phyloP scores from a whole-genome alignment of 1,140 invertebrate genomes.

The Adoxophyes honmai region DNA sequence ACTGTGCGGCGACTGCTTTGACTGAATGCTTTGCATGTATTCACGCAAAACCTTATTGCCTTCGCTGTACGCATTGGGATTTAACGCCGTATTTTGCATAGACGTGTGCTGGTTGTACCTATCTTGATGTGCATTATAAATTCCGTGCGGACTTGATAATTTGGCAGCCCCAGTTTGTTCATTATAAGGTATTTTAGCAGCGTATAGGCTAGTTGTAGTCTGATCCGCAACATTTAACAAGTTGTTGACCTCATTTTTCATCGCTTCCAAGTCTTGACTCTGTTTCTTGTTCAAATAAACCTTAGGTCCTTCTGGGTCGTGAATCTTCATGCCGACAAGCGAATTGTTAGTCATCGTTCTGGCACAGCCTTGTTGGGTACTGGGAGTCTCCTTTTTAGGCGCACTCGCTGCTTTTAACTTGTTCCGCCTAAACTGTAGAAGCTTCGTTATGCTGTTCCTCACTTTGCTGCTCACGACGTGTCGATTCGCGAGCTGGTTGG shows the following conservation, averaged over 20 bases:
- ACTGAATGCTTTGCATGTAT: neutral
- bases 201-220: neutral
- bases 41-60: neutral
- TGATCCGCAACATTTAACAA: conserved; percentile 12
- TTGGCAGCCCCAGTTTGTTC: neutral
- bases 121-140: neutral
- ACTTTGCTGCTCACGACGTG: conserved; percentile 29
- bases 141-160: neutral
- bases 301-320: conserved; percentile 31
- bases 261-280: conserved; percentile 17
- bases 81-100: neutral
- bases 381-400: neutral
- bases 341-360: neutral
- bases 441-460: conserved; percentile 44
- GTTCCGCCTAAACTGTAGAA: conserved; percentile 43
- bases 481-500: neutral
- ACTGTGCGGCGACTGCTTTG: neutral
- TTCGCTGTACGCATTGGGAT: neutral
- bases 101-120: neutral
- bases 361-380: neutral
- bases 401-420: no score
- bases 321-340: conserved; percentile 2
- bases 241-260: conserved; percentile 25
- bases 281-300: conserved; percentile 39
- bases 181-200: neutral